Base-by-base conservation (phyloP, 2,888 invertebrate genomes). In the Pandemis corylana region DNA sequence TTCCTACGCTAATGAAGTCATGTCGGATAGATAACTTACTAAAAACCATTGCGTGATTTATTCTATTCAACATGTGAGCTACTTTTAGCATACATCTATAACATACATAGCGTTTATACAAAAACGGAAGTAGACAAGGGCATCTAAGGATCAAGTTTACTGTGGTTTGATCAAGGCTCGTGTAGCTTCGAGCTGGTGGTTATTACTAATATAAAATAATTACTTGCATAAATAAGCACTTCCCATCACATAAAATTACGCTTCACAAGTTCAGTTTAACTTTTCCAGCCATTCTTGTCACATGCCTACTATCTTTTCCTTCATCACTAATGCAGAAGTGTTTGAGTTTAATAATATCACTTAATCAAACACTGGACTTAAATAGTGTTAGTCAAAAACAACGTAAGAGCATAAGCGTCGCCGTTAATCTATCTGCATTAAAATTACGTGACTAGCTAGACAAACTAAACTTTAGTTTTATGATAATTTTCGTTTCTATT, bases 111-210 rank as follows among this genome's bases (percentile, higher is more conserved):
- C 41, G 28, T 42, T 15, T 53, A 7, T 9, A 67, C 53, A 42
- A n/a, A 65, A 72, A 51, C 75, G 75, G 75, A 74, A 72, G 70
- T 44, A 63, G n/a, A 53, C 73, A 77, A 73, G 69, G 76, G 76
- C 80, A 77, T 75, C 66, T 69, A 72, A 77, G 81, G 78, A 81
- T 81, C 80, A 76, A 76, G 77, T 81, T 78, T 78, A 76, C 78
- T 82, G 82, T 78, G 80, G 81, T 83, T 81, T 75, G 73, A 70
- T 73, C 76, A 72, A 76, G 78, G 76, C 67, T 72, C 61, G 59
- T 72, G 49, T 53, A 9, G 51, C 12, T 65, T 65, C 46, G 59
- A 53, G 65, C n/a, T 61, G 28, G 61, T 51, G n/a, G 7, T 49
- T 59, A 53, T 36, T 61, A 49, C 20, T 41, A 36, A 36, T 36